Evolutionary conservation across 2,888 invertebrate genomes (phyloP).

Genomic region (Zaprionus bogoriensis): DNA sequence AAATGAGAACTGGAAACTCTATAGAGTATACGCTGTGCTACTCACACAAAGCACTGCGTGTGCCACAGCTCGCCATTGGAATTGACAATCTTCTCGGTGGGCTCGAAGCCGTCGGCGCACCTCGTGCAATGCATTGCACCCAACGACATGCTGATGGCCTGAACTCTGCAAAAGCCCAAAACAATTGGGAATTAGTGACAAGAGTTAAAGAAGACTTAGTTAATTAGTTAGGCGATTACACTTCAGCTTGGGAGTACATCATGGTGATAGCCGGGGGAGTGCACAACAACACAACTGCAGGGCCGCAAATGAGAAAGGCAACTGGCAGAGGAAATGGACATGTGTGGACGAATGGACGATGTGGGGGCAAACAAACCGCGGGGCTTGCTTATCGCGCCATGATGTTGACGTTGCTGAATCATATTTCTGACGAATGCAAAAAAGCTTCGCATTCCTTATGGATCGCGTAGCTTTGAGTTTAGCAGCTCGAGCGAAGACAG

Average conservation of each 20-base stretch:
- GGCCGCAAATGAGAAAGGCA: slow-evolving; percentile 28
- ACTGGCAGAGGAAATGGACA: slow-evolving; percentile 38
- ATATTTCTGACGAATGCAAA: slow-evolving; percentile 57
- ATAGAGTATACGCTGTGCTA: slow-evolving; percentile 49
- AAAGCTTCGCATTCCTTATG: slow-evolving; percentile 57
- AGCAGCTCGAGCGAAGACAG: slow-evolving; percentile 33
- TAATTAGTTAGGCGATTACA: slow-evolving; percentile 60
- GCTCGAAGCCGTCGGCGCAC: slow-evolving; percentile 97
- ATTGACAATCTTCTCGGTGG: slow-evolving; percentile 99
- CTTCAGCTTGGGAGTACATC: slow-evolving; percentile 79
- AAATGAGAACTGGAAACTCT: neutral
- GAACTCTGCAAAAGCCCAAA: slow-evolving; percentile 66
- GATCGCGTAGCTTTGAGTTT: slow-evolving; percentile 13
- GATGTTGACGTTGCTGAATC: slow-evolving; percentile 56
- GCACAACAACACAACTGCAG: slow-evolving; percentile 23
- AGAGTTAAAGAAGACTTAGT: neutral
- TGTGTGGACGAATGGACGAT: neutral
- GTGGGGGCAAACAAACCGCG: slow-evolving; percentile 13
- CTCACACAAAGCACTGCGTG: slow-evolving; percentile 99
- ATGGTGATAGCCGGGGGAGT: slow-evolving; percentile 49
- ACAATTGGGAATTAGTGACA: slow-evolving; percentile 6
- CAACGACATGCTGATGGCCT: slow-evolving; percentile 88
- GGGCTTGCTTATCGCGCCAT: slow-evolving; percentile 47
- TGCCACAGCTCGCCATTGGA: slow-evolving; percentile 99
- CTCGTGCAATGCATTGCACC: slow-evolving; percentile 97